Percentiles rank a stretch among this genome's conserved stretches.
These are phyloP conservation scores for Trachemys scripta DNA, from an alignment of 2,113 vertebrate genomes.

Conservation along the genomic window DNA sequence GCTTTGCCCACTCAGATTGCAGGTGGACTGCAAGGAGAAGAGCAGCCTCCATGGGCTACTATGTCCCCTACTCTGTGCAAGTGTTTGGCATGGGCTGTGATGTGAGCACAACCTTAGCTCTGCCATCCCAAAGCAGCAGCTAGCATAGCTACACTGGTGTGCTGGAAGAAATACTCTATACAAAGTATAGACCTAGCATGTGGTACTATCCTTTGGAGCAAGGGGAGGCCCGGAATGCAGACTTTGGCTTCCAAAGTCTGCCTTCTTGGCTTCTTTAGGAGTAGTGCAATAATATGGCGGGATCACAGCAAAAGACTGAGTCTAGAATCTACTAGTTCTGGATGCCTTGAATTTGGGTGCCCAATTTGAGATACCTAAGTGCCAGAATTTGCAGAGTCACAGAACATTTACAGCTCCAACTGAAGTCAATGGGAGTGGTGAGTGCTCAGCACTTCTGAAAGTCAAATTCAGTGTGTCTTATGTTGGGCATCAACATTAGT, in stretches of 20 bases:
- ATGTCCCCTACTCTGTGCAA: no score
- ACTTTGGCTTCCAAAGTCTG: not conserved
- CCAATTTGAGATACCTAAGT: not conserved
- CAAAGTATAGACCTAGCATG: not conserved
- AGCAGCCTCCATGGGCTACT: no score
- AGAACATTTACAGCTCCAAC: not conserved
- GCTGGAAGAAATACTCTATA: not conserved
- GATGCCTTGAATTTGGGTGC: not conserved
- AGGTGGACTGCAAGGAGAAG: no score
- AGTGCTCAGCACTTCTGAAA: not conserved
- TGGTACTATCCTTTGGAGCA: not conserved
- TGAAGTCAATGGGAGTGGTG: not conserved
- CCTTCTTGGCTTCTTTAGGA: not conserved
- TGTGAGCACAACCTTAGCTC: no score
- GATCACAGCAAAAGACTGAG: not conserved
- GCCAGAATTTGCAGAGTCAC: not conserved
- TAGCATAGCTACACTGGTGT: not conserved
- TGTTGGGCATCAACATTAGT: not conserved
- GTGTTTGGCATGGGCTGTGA: no score
- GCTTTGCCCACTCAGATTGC: no score
- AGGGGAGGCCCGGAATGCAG: not conserved
- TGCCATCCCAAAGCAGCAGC: not conserved
- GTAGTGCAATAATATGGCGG: not conserved
- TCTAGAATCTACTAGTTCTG: not conserved
- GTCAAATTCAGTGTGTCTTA: not conserved